Evolutionary conservation across 2,113 vertebrate species (phyloP), one percentile per base, ranked within the genome.

Genomic region (Excalfactoria chinensis): DNA sequence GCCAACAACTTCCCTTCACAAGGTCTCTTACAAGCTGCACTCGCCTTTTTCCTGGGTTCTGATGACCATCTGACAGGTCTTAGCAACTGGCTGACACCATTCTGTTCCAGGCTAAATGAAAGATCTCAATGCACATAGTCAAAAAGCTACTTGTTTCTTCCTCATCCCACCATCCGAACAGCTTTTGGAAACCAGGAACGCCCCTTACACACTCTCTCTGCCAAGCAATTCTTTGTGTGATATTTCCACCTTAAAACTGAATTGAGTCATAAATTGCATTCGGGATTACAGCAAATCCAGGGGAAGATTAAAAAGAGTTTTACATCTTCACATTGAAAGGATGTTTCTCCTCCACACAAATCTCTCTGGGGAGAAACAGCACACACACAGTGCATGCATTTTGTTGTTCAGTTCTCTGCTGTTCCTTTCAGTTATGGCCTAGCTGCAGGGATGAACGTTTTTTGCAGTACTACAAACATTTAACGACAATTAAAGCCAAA

Each of bases 131-230:
- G 23, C 23, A 53, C 9, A 26, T 26, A 46, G 12, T 6, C 62
- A 11, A 55, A 25, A 62, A 69, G 23, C 35, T 49, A 26, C 49
- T 8, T 40, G 18, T 10, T 71, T 48, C 44, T 18, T 30, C 67
- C 35, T 56, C 40, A 34, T 26, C 60, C 9, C 55, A 55, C 26
- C 43, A 23, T 5, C 11, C 15, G 18, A 21, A 35, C 32, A 0
- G 0, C 1, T 7, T n/a, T 69, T 0, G 0, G 56, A 81, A 81
- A 46, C 16, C 15, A 30, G 1, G 0, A 81, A 37, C 12, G 49
- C 51, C 13, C 46, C 22, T 62, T 15, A 28, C 2, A 79, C 7
- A 37, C 5, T 6, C 3, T 11, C 40, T 13, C 28, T 62, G 10
- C 11, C 28, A 8, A 48, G 46, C 21, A 12, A 48, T 22, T 48